Percentiles rank a stretch among this genome's conserved stretches.
phyloP scores from a whole-genome alignment of 2,888 invertebrate species.

The Abrostola triplasia region DNA sequence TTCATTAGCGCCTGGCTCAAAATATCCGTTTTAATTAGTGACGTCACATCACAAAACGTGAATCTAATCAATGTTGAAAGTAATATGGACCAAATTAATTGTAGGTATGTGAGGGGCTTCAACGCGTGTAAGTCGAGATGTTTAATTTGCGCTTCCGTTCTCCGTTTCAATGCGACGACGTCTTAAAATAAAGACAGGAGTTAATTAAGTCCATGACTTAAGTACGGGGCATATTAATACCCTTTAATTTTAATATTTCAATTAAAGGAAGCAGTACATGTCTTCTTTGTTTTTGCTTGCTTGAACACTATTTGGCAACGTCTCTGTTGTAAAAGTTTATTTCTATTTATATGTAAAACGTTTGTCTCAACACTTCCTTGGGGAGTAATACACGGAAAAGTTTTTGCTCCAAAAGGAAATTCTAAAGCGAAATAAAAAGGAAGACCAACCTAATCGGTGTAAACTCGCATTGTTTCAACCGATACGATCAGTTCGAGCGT shows the following conservation, averaged over 20 bases:
- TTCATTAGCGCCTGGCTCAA: too few relatives aligned
- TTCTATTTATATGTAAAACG: background rate
- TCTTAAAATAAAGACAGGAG: slow-evolving; percentile 49
- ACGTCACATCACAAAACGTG: slow-evolving; percentile 1
- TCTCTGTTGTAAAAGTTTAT: too few relatives aligned
- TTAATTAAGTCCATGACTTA: slow-evolving; percentile 50
- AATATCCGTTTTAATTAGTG: too few relatives aligned
- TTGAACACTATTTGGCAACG: too few relatives aligned
- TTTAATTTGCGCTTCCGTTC: slow-evolving; percentile 54
- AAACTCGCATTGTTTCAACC: slow-evolving; percentile 30
- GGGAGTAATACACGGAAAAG: slow-evolving; percentile 32
- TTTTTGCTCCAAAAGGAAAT: slow-evolving; percentile 33
- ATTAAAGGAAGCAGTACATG: slow-evolving; percentile 23
- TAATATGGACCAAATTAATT: slow-evolving; percentile 39
- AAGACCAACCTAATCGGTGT: slow-evolving; percentile 42
- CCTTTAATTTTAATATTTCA: slow-evolving; percentile 19
- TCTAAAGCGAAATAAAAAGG: slow-evolving; percentile 26
- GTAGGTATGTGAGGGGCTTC: slow-evolving; percentile 22
- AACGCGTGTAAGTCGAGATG: slow-evolving; percentile 42
- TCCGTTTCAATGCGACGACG: slow-evolving; percentile 31
- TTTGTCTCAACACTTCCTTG: slow-evolving; percentile 5
- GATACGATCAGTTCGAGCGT: slow-evolving; percentile 47
- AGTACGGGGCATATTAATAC: slow-evolving; percentile 19
- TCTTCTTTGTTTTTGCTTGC: slow-evolving; percentile 2
- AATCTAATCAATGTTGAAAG: slow-evolving; percentile 37